phyloP scores from a whole-genome alignment of 1,140 invertebrate species.

The Babylonia areolata region DNA sequence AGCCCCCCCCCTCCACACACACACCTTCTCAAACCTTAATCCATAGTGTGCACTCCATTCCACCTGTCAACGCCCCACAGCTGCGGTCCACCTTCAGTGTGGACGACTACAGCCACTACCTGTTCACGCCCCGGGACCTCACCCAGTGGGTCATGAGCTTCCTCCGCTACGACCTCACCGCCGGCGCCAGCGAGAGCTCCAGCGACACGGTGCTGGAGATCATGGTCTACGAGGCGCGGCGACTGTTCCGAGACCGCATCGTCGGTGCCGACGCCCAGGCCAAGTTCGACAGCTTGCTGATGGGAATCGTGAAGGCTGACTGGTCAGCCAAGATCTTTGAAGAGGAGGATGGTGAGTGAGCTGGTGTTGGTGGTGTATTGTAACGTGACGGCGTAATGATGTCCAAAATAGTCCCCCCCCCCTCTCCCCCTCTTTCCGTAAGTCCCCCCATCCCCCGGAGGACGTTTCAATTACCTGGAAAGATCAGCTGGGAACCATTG shows the following conservation, averaged over 20 bases:
- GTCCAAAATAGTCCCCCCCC: no score
- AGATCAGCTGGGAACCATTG: no score
- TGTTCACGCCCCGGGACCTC: slow-evolving; percentile 83
- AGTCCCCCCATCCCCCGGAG: no score
- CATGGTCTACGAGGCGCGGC: slow-evolving; percentile 84
- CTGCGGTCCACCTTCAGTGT: slow-evolving; percentile 80
- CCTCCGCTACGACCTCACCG: slow-evolving; percentile 74
- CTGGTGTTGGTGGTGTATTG: no score
- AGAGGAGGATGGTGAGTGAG: slow-evolving; percentile 70
- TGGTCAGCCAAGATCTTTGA: slow-evolving; percentile 77
- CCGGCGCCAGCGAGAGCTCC: slow-evolving; percentile 64
- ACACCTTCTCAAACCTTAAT: no score
- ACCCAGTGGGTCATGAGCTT: slow-evolving; percentile 82
- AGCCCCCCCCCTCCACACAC: no score
- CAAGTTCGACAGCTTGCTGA: slow-evolving; percentile 83
- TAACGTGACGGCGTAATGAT: no score
- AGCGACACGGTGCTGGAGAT: slow-evolving; percentile 79
- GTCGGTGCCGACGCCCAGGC: slow-evolving; percentile 82
- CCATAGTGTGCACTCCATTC: no score
- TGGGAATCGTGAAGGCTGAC: slow-evolving; percentile 76
- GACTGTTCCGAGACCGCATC: slow-evolving; percentile 88
- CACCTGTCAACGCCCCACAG: slow-evolving; percentile 70
- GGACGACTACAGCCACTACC: slow-evolving; percentile 81
- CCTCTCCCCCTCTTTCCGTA: no score
- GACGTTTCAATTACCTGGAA: no score